These are phyloP conservation scores for Epinotia ramella DNA, from an alignment of 2,888 invertebrate species.

Conservation along the genomic window DNA sequence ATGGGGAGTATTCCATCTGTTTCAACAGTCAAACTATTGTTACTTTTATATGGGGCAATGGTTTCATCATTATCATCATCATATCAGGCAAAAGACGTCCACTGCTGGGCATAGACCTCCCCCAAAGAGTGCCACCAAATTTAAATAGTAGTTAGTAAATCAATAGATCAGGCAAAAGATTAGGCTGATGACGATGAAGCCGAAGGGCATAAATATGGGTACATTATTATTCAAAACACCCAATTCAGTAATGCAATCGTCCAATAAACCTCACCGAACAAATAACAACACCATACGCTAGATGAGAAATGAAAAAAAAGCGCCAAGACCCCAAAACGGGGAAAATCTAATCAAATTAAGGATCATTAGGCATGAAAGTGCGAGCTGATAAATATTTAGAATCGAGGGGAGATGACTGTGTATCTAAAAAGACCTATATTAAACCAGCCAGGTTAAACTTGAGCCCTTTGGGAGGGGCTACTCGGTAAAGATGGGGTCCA, in stretches of 20 bases:
- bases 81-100: too few relatives aligned
- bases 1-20: too few relatives aligned
- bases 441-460: not conserved
- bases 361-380: conserved; percentile 59
- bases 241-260: not conserved
- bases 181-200: too few relatives aligned
- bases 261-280: not conserved
- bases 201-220: too few relatives aligned
- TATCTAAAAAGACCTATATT: not conserved
- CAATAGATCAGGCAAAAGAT: too few relatives aligned
- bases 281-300: conserved; percentile 11
- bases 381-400: conserved; percentile 64
- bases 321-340: conserved; percentile 8
- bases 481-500: conserved; percentile 9
- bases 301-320: conserved; percentile 16
- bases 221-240: not conserved
- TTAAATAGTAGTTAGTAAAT: too few relatives aligned
- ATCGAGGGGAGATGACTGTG: not conserved
- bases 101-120: too few relatives aligned
- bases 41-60: too few relatives aligned
- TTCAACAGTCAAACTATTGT: too few relatives aligned
- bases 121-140: too few relatives aligned
- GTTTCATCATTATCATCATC: too few relatives aligned
- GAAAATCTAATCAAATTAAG: conserved; percentile 62
- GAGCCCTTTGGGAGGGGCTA: not conserved